phyloP scores from a whole-genome alignment of 2,113 vertebrate species.

The Chionomys nivalis region DNA sequence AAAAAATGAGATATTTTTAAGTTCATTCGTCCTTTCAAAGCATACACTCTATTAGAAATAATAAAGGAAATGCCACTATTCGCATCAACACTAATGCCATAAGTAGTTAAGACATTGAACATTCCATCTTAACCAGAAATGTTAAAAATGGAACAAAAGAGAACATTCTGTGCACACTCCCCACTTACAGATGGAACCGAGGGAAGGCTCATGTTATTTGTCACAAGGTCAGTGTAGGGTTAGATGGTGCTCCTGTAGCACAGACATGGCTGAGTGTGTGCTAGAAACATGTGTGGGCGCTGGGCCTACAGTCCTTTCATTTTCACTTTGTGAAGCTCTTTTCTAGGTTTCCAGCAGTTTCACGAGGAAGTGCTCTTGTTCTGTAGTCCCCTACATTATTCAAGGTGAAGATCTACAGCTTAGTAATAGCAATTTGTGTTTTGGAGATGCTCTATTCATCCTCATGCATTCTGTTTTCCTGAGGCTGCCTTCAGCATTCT shows the following conservation, averaged over 20 bases:
- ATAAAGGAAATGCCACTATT: not conserved
- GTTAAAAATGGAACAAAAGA: not conserved
- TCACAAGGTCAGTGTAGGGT: not conserved
- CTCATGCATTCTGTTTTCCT: not conserved
- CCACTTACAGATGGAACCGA: not conserved
- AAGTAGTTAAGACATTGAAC: not conserved
- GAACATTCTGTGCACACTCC: not conserved
- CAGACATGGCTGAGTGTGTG: not conserved
- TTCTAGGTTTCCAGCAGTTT: not conserved
- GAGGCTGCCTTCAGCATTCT: not conserved
- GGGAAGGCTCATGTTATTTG: not conserved
- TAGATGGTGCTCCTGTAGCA: not conserved
- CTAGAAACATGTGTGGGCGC: not conserved
- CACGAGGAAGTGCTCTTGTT: not conserved
- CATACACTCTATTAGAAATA: not conserved
- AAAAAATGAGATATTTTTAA: not conserved
- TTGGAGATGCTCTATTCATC: not conserved
- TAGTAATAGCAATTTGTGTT: not conserved
- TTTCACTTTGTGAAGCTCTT: not conserved
- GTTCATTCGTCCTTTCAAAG: not conserved
- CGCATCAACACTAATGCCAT: not conserved
- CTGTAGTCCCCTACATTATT: no score
- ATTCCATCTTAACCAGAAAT: not conserved
- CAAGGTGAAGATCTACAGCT: not conserved
- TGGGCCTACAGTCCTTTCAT: not conserved